phyloP scores from a whole-genome alignment of 2,797 vertebrate species.

The Sparus aurata region DNA sequence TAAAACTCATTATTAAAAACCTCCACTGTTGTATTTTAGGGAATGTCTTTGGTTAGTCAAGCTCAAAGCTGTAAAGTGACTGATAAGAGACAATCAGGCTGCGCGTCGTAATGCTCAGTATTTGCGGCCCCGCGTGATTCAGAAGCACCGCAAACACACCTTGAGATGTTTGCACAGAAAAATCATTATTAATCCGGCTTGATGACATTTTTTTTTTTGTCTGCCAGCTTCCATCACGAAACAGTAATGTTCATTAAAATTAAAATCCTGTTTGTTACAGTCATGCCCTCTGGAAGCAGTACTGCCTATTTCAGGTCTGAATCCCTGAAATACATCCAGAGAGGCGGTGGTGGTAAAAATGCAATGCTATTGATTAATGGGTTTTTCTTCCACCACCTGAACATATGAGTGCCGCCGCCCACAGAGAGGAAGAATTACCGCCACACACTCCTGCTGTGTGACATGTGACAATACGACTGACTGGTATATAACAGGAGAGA shows the following conservation, averaged over 20 bases:
- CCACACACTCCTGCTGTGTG: slow-evolving; percentile 22
- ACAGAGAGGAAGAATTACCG: slow-evolving; percentile 27
- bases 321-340: slow-evolving; percentile 32
- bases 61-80: slow-evolving; percentile 59
- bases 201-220: slow-evolving; percentile 40
- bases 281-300: slow-evolving; percentile 45
- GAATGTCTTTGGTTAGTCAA: slow-evolving; percentile 40
- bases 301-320: slow-evolving; percentile 16
- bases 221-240: slow-evolving; percentile 44
- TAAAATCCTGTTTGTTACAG: slow-evolving; percentile 61
- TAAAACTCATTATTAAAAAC: slow-evolving; percentile 53
- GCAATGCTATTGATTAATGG: slow-evolving; percentile 38
- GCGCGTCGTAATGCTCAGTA: slow-evolving; percentile 19
- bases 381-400: slow-evolving; percentile 36
- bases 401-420: slow-evolving; percentile 40
- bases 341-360: slow-evolving; percentile 21
- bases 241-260: slow-evolving; percentile 56
- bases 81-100: slow-evolving; percentile 62
- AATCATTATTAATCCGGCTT: slow-evolving; percentile 60
- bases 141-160: slow-evolving; percentile 40
- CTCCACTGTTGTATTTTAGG: slow-evolving; percentile 51
- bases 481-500: slow-evolving; percentile 26
- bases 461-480: slow-evolving; percentile 35
- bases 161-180: slow-evolving; percentile 50
- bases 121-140: slow-evolving; percentile 45